Conservation (phyloP, 2,797 vertebrate species). For the Scleropages formosus region DNA sequence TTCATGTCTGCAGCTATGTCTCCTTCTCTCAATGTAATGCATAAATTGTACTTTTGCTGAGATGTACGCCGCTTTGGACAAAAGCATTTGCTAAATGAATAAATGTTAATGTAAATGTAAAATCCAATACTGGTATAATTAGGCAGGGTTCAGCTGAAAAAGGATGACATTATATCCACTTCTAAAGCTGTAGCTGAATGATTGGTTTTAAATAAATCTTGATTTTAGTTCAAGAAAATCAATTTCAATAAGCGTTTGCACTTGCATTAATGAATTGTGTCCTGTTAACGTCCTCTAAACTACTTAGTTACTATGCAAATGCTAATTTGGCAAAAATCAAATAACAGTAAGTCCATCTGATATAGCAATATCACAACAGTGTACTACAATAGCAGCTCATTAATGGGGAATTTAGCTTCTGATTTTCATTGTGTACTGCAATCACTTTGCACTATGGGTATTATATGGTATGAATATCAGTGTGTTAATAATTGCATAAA, state of each 20-base stretch:
- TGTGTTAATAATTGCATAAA: neutral
- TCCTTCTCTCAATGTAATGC: too few relatives aligned
- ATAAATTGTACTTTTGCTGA: too few relatives aligned
- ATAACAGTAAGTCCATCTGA: neutral
- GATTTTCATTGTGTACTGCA: neutral
- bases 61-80: too few relatives aligned
- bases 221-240: constrained; percentile 4
- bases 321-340: neutral
- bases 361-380: neutral
- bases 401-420: neutral
- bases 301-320: neutral
- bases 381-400: too few relatives aligned
- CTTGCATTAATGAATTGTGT: neutral
- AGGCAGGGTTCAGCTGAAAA: too few relatives aligned
- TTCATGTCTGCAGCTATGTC: too few relatives aligned
- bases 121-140: too few relatives aligned
- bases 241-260: neutral
- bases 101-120: too few relatives aligned
- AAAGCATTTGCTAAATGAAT: too few relatives aligned
- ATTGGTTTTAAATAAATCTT: neutral
- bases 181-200: neutral
- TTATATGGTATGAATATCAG: neutral
- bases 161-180: too few relatives aligned
- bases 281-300: constrained; percentile 8
- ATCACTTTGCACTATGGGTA: constrained; percentile 3